A percentile compares a stretch with the other conserved stretches of the same genome.
Evolutionary conservation across 1,140 invertebrate species (phyloP).

Genomic region (Polyergus mexicanus): DNA sequence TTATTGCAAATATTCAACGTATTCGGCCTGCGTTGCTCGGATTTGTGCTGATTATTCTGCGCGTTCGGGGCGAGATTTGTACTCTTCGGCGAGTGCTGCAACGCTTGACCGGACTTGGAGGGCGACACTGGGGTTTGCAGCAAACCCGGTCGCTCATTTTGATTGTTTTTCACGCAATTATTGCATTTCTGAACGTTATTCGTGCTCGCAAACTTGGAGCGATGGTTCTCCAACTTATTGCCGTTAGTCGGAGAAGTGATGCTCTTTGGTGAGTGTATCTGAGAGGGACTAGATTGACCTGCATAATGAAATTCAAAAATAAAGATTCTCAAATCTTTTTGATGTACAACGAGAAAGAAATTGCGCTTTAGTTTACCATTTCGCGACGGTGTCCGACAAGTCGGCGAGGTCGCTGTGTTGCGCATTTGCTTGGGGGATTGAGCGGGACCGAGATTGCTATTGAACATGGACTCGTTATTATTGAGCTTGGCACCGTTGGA

Average conservation of each 20-base stretch:
- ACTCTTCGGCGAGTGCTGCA: slow-evolving; percentile 84
- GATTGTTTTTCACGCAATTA: slow-evolving; percentile 85
- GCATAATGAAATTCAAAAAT: background rate
- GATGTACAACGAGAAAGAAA: background rate
- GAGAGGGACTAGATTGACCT: slow-evolving; percentile 84
- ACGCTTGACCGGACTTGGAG: slow-evolving; percentile 77
- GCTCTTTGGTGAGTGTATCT: slow-evolving; percentile 80
- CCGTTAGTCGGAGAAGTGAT: slow-evolving; percentile 78
- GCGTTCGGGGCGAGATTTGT: slow-evolving; percentile 78
- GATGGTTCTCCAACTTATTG: slow-evolving; percentile 79
- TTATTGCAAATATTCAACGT: slow-evolving; percentile 84
- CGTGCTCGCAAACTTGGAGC: slow-evolving; percentile 73
- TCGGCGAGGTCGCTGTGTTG: slow-evolving; percentile 82
- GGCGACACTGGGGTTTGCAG: slow-evolving; percentile 83
- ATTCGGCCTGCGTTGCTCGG: slow-evolving; percentile 80
- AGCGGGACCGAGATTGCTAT: slow-evolving; percentile 81
- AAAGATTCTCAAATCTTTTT: background rate
- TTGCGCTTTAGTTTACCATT: slow-evolving; percentile 75
- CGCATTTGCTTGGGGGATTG: slow-evolving; percentile 83
- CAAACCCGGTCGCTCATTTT: slow-evolving; percentile 81
- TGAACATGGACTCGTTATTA: slow-evolving; percentile 84
- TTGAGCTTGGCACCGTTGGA: slow-evolving; percentile 78
- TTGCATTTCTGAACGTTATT: slow-evolving; percentile 81
- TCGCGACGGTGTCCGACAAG: slow-evolving; percentile 81
- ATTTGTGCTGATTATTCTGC: slow-evolving; percentile 81